Evolutionary conservation across 2,113 vertebrate genomes (phyloP).

Genomic region (Rhipidura dahli): DNA sequence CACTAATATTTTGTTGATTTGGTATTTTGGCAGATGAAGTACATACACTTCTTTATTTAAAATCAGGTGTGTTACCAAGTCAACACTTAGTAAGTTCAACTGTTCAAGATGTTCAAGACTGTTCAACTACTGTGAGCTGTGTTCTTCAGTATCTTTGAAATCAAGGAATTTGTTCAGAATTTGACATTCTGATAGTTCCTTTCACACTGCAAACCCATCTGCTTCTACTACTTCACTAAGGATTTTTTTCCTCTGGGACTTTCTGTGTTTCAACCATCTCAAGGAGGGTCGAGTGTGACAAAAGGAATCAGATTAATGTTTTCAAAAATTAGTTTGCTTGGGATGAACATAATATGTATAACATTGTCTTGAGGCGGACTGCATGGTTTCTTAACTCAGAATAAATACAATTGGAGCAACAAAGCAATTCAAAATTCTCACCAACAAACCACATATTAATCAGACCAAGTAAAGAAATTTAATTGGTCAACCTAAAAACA

Average conservation of each 20-base stretch:
- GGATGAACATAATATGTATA: neutral
- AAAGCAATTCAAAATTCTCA: neutral
- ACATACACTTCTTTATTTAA: neutral
- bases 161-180: neutral
- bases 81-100: too few relatives aligned
- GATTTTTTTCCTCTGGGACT: neutral
- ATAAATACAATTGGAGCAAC: neutral
- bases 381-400: neutral
- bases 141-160: neutral
- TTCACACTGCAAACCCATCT: neutral
- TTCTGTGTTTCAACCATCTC: neutral
- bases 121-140: neutral
- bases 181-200: neutral
- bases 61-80: neutral
- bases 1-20: neutral
- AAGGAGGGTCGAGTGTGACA: neutral
- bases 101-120: too few relatives aligned
- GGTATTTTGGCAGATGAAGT: neutral
- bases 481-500: neutral
- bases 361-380: neutral
- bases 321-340: neutral
- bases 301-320: neutral
- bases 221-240: neutral
- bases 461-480: neutral
- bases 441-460: neutral